phyloP scores from a whole-genome alignment of 2,797 vertebrate species.

The Crocodylus rhombifer region DNA sequence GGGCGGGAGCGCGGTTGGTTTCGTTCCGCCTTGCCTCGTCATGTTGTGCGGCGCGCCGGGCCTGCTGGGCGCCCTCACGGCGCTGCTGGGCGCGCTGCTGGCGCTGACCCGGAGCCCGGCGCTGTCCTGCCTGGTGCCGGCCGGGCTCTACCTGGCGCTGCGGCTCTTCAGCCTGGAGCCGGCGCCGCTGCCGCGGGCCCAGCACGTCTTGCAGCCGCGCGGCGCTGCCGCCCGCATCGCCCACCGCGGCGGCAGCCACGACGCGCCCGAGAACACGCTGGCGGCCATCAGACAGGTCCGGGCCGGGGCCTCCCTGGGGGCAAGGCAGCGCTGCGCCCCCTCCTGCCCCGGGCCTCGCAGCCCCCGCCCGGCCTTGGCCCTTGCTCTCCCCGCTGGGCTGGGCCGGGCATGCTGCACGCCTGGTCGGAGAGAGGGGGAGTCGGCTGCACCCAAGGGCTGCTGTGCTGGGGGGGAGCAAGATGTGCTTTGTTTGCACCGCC shows the following conservation, averaged over 20 bases:
- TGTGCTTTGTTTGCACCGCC: fast-evolving
- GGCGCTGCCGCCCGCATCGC: constrained; percentile 84
- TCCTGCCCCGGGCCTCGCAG: neutral
- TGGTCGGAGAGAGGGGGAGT: fast-evolving
- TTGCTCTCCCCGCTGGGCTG: fast-evolving
- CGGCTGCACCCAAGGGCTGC: neutral
- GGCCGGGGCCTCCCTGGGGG: fast-evolving
- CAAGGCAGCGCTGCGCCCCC: neutral
- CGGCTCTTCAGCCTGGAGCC: constrained; percentile 87
- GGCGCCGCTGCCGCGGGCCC: constrained; percentile 77
- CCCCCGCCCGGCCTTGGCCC: neutral
- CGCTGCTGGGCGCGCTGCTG: constrained; percentile 81
- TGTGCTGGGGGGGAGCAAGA: fast-evolving
- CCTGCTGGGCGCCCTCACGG: constrained; percentile 80
- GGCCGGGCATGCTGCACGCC: fast-evolving
- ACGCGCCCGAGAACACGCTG: constrained; percentile 96
- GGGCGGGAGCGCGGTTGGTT: constrained; percentile 6
- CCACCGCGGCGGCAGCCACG: constrained; percentile 92
- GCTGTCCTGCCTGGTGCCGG: constrained; percentile 81
- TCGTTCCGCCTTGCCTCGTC: fast-evolving
- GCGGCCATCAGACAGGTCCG: constrained; percentile 91
- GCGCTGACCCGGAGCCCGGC: constrained; percentile 85
- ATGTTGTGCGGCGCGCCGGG: constrained; percentile 87
- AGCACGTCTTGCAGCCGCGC: constrained; percentile 85
- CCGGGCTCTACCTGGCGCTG: constrained; percentile 85